A percentile compares a stretch with the other conserved stretches of the same genome.
Conservation (phyloP, 1,140 invertebrate genomes). For the Magallana ariakensis region DNA sequence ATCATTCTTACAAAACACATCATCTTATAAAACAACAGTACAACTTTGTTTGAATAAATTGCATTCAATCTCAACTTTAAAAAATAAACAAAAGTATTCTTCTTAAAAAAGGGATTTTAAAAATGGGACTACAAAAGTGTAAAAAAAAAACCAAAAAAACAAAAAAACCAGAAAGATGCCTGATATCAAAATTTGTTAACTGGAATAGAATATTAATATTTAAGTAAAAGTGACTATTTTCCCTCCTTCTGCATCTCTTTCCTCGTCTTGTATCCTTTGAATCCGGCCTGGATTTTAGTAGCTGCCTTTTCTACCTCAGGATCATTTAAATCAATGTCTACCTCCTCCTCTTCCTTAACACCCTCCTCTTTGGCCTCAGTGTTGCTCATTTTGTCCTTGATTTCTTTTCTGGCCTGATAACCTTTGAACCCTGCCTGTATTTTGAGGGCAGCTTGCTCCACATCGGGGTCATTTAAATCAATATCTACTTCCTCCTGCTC, state of each 20-base stretch:
- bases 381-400: conserved; percentile 73
- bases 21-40: background rate
- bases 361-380: conserved; percentile 29
- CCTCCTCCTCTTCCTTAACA: conserved; percentile 24
- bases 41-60: background rate
- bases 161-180: background rate
- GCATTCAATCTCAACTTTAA: background rate
- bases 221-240: background rate
- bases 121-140: background rate
- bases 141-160: background rate
- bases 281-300: conserved; percentile 67
- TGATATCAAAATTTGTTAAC: background rate
- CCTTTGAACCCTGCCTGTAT: conserved; percentile 86
- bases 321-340: conserved; percentile 56
- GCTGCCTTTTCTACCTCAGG: conserved; percentile 60
- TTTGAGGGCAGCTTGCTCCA: conserved; percentile 82
- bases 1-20: background rate
- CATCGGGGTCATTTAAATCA: conserved; percentile 75
- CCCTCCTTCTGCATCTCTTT: conserved; percentile 38
- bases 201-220: background rate
- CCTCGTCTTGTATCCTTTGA: conserved; percentile 59
- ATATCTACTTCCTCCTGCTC: conserved; percentile 52
- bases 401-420: conserved; percentile 85
- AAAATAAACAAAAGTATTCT: background rate
- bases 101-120: too few relatives aligned